A percentile compares a stretch with the other conserved stretches of the same genome.
phyloP scores from a whole-genome alignment of 2,797 vertebrate species.

The Selene dorsalis region DNA sequence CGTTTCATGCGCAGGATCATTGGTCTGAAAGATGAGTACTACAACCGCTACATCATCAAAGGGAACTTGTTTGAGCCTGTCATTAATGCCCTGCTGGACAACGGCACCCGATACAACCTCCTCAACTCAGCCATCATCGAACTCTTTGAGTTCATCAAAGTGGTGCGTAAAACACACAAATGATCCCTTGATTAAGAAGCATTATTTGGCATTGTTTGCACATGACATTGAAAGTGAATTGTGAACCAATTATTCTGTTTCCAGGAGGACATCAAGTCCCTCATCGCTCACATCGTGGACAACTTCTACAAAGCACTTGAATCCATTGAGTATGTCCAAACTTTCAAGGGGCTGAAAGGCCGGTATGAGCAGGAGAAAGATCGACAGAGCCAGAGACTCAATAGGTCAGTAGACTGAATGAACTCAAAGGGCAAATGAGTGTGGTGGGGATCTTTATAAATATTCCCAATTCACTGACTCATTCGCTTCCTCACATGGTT shows the following conservation, averaged over 20 bases:
- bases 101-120: conserved; percentile 97
- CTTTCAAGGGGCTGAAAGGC: conserved; percentile 98
- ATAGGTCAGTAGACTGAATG: conserved; percentile 84
- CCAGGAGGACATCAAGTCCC: conserved; percentile 98
- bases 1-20: conserved; percentile 99
- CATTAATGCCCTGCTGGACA: conserved; percentile 97
- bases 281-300: conserved; percentile 98
- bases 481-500: not conserved
- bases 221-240: not conserved
- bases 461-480: not conserved
- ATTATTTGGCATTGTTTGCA: not conserved
- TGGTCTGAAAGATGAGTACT: conserved; percentile 98
- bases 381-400: conserved; percentile 94
- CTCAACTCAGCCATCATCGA: conserved; percentile 98
- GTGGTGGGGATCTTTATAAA: not conserved
- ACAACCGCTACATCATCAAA: conserved; percentile 99
- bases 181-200: not conserved
- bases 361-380: conserved; percentile 98
- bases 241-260: conserved; percentile 12
- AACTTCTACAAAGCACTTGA: conserved; percentile 99
- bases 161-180: conserved; percentile 85
- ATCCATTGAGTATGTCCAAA: conserved; percentile 98
- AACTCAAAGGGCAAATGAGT: not conserved
- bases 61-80: conserved; percentile 99
- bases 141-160: conserved; percentile 98